phyloP scores from a whole-genome alignment of 2,797 vertebrate species.

The Toxotes lorentzi region DNA sequence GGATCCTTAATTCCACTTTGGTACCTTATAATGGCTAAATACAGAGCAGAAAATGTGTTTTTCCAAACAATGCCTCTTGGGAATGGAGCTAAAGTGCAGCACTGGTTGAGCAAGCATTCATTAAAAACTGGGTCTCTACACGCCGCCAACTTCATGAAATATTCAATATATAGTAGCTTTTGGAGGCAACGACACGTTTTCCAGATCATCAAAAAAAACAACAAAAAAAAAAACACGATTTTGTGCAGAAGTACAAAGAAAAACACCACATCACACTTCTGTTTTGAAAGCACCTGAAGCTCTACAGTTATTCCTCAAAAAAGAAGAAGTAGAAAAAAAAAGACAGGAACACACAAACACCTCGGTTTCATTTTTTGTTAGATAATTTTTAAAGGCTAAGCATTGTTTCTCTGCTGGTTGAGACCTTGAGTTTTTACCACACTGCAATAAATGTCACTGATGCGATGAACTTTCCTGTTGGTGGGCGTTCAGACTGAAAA shows the following conservation, averaged over 20 bases:
- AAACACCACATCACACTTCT: slow-evolving; percentile 13
- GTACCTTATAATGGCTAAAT: not conserved
- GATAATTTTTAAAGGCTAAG: slow-evolving; percentile 6
- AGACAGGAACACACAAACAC: not conserved
- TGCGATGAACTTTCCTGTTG: not conserved
- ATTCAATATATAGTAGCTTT: slow-evolving; percentile 61
- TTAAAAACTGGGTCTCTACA: slow-evolving; percentile 67
- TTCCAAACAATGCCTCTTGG: slow-evolving; percentile 40
- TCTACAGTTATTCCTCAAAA: not conserved
- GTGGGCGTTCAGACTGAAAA: slow-evolving; percentile 7
- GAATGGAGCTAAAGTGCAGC: slow-evolving; percentile 56
- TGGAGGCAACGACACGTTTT: slow-evolving; percentile 45
- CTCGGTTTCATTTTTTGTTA: not conserved
- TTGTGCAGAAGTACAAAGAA: slow-evolving; percentile 5
- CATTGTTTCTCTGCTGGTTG: not conserved
- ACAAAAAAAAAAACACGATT: slow-evolving; percentile 40
- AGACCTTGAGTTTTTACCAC: slow-evolving; percentile 27
- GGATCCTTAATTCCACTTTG: not conserved
- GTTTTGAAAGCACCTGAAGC: slow-evolving; percentile 10
- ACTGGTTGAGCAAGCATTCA: slow-evolving; percentile 59
- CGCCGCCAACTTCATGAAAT: slow-evolving; percentile 69
- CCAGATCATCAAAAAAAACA: slow-evolving; percentile 36
- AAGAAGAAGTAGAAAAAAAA: not conserved
- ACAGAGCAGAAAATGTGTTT: slow-evolving; percentile 30
- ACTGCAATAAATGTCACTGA: slow-evolving; percentile 10